phyloP scores from a whole-genome alignment of 64 coral and sea anemone genomes.

The Platygyra sinensis region DNA sequence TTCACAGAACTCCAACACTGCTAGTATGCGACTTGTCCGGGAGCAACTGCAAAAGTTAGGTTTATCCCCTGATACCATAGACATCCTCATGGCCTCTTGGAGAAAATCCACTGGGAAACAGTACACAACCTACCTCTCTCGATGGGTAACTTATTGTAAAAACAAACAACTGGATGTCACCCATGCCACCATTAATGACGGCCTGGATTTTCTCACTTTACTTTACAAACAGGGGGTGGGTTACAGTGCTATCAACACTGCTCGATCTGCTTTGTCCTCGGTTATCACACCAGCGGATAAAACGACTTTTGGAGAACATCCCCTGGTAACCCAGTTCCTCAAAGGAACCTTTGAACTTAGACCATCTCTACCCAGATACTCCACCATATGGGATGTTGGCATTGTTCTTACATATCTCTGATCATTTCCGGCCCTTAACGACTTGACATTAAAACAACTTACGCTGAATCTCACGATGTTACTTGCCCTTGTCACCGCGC shows the following conservation, averaged over 20 bases:
- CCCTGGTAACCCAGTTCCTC: neutral
- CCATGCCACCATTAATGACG: neutral
- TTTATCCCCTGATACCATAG: neutral
- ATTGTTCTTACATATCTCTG: no score
- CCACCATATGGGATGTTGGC: no score
- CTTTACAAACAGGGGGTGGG: neutral
- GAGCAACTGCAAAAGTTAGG: neutral
- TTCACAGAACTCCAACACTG: slow-evolving; percentile 28
- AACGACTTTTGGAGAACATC: neutral
- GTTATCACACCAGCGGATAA: neutral
- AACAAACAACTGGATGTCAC: slow-evolving; percentile 1
- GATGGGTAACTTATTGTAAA: slow-evolving; percentile 14
- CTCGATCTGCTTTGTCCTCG: neutral
- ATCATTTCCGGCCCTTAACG: no score
- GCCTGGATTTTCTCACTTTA: no score
- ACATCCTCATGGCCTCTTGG: slow-evolving; percentile 56
- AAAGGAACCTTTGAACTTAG: slow-evolving; percentile 18
- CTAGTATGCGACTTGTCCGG: slow-evolving; percentile 51
- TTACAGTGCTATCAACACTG: neutral
- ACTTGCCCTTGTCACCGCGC: no score
- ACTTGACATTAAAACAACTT: no score
- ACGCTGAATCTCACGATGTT: no score
- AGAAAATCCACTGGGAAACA: slow-evolving; percentile 23
- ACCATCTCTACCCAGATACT: neutral
- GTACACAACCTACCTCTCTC: slow-evolving; percentile 27